These are phyloP conservation scores for Taeniopygia guttata DNA, from an alignment of 2,797 vertebrate genomes.

Conservation along the genomic window DNA sequence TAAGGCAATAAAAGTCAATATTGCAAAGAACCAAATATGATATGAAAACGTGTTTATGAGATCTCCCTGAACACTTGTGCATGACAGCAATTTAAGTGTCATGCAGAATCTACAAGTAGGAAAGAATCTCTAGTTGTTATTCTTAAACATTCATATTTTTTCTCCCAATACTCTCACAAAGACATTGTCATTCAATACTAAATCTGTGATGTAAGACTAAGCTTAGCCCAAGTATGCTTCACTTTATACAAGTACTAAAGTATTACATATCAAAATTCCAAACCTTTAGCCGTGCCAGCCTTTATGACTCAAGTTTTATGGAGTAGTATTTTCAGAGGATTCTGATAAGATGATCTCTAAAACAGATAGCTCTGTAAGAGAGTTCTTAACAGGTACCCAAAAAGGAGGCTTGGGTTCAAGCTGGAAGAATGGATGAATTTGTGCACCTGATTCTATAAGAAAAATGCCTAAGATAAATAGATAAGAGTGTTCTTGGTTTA, in stretches of 20 bases:
- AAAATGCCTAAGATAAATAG: background rate
- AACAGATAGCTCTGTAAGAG: background rate
- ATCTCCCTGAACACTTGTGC: background rate
- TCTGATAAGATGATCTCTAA: background rate
- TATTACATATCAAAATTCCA: background rate
- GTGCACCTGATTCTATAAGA: background rate
- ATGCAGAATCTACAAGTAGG: background rate
- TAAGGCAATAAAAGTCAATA: background rate
- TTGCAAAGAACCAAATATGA: background rate
- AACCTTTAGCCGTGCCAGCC: background rate
- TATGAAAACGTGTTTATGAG: background rate
- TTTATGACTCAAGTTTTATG: background rate
- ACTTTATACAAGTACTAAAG: background rate
- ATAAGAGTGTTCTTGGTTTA: background rate
- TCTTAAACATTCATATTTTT: background rate
- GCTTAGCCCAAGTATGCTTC: background rate
- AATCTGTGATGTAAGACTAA: background rate
- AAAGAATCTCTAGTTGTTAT: background rate
- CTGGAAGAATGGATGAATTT: background rate
- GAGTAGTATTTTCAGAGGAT: background rate
- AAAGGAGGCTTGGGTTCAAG: fast-evolving
- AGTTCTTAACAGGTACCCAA: background rate
- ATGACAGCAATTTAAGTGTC: background rate
- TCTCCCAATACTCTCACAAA: background rate
- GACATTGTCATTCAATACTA: background rate